phyloP scores from a whole-genome alignment of 2,113 vertebrate genomes.

The Colinus virginianus region DNA sequence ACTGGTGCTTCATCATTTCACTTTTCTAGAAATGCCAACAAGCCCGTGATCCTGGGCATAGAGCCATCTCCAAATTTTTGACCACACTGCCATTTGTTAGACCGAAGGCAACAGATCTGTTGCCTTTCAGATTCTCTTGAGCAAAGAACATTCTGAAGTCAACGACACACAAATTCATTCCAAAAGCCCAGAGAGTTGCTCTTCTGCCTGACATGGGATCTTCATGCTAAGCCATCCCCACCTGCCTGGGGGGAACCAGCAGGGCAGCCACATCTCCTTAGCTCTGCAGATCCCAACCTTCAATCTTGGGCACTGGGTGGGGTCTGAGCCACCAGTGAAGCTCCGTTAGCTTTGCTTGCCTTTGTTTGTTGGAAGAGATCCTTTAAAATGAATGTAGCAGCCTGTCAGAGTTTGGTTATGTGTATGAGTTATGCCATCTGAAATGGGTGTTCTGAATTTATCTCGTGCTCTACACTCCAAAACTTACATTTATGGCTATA shows the following conservation, averaged over 20 bases:
- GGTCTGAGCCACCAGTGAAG: rapidly evolving
- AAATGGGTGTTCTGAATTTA: neutral
- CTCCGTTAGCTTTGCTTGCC: neutral
- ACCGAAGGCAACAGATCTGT: neutral
- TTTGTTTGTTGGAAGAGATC: neutral
- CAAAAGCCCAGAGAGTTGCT: neutral
- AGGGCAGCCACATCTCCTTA: neutral
- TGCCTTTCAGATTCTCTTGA: neutral
- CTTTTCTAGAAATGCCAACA: constrained; percentile 4
- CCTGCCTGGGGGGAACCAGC: neutral
- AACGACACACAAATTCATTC: neutral
- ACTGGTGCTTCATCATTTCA: neutral
- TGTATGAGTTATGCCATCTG: neutral
- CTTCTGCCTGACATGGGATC: neutral
- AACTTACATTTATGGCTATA: neutral
- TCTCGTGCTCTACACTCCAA: neutral
- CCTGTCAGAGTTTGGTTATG: neutral
- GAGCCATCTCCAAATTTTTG: neutral
- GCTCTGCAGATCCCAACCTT: neutral
- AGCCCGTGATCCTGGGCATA: neutral
- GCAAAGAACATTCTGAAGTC: neutral
- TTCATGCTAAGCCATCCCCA: neutral
- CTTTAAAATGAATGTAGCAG: neutral
- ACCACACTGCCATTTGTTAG: neutral
- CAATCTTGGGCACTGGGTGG: rapidly evolving